Percentiles rank a stretch among this genome's conserved stretches.
Conservation (phyloP, 2,797 vertebrate genomes). For the Sebastes minor region DNA sequence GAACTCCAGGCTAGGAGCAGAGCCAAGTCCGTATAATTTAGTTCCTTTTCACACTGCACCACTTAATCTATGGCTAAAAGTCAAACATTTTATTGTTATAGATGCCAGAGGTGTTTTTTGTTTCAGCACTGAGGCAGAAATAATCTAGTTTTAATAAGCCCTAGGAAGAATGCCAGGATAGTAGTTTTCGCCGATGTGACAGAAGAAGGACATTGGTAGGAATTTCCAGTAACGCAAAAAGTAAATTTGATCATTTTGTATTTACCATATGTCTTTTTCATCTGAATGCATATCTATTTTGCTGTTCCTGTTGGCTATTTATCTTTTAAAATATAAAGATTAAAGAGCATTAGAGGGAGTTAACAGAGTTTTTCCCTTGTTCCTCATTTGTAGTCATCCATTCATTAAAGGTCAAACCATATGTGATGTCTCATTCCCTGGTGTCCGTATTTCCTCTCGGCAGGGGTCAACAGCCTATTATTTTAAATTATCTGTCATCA, state of each 20-base stretch:
- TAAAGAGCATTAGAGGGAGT: background rate
- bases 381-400: constrained; percentile 1
- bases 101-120: constrained; percentile 20
- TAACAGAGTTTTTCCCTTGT: background rate
- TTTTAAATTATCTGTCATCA: constrained; percentile 61
- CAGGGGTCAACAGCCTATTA: constrained; percentile 57
- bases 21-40: constrained; percentile 20
- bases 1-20: constrained; percentile 4
- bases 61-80: constrained; percentile 30
- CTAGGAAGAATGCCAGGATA: background rate
- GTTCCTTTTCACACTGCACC: constrained; percentile 16
- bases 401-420: constrained; percentile 13
- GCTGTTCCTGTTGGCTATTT: background rate
- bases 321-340: background rate
- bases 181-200: constrained; percentile 6
- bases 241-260: background rate
- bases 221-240: background rate
- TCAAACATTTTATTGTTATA: constrained; percentile 8
- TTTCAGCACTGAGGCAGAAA: constrained; percentile 14
- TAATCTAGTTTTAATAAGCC: constrained; percentile 30
- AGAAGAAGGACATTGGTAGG: background rate
- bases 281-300: background rate
- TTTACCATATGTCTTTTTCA: background rate
- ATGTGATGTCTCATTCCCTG: constrained; percentile 4
- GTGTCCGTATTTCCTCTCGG: constrained; percentile 17